Evolutionary conservation across 2,888 invertebrate species (phyloP).

Genomic region (Chydorus sphaericus): DNA sequence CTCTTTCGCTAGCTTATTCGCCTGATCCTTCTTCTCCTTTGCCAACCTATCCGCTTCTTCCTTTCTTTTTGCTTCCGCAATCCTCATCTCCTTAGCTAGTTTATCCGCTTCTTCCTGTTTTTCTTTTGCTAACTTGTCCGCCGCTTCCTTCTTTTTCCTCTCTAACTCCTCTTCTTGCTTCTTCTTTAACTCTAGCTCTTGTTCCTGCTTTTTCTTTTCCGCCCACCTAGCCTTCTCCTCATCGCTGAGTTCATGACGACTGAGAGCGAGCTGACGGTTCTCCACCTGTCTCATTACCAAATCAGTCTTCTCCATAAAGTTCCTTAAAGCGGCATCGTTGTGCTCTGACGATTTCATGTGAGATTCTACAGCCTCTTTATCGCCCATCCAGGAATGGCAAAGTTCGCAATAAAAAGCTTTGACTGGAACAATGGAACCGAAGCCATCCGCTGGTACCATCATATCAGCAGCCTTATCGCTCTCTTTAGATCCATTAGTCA

Average conservation of each 20-base stretch:
- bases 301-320: neutral
- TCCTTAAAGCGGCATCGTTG: slow-evolving; percentile 49
- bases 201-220: slow-evolving; percentile 4
- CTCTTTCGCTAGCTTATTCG: neutral
- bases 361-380: slow-evolving; percentile 70
- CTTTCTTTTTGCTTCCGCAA: too few relatives aligned
- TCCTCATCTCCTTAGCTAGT: too few relatives aligned
- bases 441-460: slow-evolving; percentile 32
- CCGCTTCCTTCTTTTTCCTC: neutral
- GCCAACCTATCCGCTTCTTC: neutral
- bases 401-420: slow-evolving; percentile 82
- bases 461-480: neutral
- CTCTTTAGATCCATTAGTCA: neutral
- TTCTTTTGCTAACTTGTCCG: neutral
- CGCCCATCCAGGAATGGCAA: slow-evolving; percentile 75
- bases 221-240: neutral
- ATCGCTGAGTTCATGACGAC: neutral
- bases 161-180: neutral
- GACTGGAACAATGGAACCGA: slow-evolving; percentile 74
- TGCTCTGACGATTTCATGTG: slow-evolving; percentile 67
- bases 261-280: neutral
- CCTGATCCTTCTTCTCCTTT: neutral
- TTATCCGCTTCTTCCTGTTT: neutral
- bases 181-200: neutral
- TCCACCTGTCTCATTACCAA: neutral